These are phyloP conservation scores for Coelinius sp. DNA, from an alignment of 2,888 invertebrate genomes.

Conservation along the genomic window DNA sequence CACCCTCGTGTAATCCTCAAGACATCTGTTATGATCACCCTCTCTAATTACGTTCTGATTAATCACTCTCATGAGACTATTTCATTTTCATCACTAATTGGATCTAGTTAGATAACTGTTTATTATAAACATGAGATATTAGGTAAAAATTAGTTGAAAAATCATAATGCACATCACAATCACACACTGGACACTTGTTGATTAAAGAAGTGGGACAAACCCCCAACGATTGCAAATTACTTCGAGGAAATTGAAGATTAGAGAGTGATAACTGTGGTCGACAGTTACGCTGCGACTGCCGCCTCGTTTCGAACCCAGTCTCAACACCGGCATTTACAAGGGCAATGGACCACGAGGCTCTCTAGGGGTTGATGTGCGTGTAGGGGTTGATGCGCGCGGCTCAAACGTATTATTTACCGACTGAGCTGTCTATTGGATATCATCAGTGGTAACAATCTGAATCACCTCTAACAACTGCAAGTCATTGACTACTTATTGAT, in stretches of 20 bases:
- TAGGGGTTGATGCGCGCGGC: slow-evolving; percentile 12
- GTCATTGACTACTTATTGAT: not conserved
- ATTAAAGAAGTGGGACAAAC: not conserved
- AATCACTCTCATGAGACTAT: too few relatives aligned
- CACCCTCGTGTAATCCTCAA: too few relatives aligned
- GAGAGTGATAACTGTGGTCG: not conserved
- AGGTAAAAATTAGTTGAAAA: too few relatives aligned
- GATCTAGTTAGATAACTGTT: too few relatives aligned
- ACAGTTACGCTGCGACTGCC: slow-evolving; percentile 13
- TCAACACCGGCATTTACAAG: slow-evolving; percentile 4
- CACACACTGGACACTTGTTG: not conserved
- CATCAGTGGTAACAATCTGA: not conserved
- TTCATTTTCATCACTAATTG: too few relatives aligned
- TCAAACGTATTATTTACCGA: not conserved
- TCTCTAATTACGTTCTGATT: too few relatives aligned
- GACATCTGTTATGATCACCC: too few relatives aligned
- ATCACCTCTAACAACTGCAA: too few relatives aligned
- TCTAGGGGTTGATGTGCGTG: slow-evolving; percentile 2
- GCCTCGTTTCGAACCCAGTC: not conserved
- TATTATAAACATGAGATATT: too few relatives aligned
- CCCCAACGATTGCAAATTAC: not conserved
- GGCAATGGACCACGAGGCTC: slow-evolving; percentile 17
- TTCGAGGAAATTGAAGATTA: not conserved
- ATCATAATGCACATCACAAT: not conserved
- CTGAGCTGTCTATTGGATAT: not conserved